Percentiles rank a stretch among this genome's conserved stretches.
Evolutionary conservation across 2,113 vertebrate species (phyloP).

Genomic region (Triplophysa tibetana): DNA sequence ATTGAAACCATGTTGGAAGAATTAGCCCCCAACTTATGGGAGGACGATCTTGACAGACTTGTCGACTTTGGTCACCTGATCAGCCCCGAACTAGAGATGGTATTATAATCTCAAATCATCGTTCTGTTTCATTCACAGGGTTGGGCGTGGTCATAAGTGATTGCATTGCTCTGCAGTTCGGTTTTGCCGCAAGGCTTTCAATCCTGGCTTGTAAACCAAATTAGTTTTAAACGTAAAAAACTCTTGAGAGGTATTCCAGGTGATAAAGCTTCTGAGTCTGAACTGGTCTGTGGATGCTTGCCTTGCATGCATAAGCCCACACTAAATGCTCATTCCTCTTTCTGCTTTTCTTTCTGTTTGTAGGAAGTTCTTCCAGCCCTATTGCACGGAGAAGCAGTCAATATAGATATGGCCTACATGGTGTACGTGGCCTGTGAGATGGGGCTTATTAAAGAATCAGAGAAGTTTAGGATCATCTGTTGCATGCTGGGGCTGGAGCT

Average conservation of each 20-base stretch:
- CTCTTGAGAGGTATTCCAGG: no score
- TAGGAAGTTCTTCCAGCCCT: constrained; percentile 78
- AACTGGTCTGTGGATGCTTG: not conserved
- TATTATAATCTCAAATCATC: constrained; percentile 37
- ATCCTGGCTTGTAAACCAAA: not conserved
- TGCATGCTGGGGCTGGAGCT: constrained; percentile 81
- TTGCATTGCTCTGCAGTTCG: not conserved
- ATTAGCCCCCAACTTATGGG: constrained; percentile 84
- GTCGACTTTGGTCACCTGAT: constrained; percentile 85
- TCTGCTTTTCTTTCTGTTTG: not conserved
- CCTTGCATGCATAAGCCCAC: not conserved
- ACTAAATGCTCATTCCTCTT: not conserved
- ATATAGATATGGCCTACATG: constrained; percentile 83
- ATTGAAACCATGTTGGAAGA: constrained; percentile 84
- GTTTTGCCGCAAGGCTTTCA: not conserved
- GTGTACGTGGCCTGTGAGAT: constrained; percentile 72
- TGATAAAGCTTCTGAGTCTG: no score
- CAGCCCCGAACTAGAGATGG: constrained; percentile 84
- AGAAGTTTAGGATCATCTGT: constrained; percentile 75
- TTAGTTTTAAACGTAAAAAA: not conserved
- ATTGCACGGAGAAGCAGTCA: constrained; percentile 82
- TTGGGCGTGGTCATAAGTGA: not conserved
- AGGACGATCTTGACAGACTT: constrained; percentile 81
- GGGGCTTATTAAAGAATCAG: constrained; percentile 61
- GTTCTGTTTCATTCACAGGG: not conserved